Conservation (phyloP, 2,797 vertebrate species). For the Pangasius krempfi region DNA sequence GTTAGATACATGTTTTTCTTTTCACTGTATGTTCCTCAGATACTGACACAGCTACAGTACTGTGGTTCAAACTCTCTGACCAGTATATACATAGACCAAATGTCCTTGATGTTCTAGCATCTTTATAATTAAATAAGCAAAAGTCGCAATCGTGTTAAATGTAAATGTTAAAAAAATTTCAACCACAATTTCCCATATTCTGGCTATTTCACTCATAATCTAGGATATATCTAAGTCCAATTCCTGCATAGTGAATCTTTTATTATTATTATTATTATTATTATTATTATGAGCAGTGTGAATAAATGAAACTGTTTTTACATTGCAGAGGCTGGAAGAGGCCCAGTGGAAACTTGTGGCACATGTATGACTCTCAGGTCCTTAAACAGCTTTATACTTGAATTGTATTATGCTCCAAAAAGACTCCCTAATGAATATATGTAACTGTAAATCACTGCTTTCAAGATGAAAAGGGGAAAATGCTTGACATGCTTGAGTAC, state of each 20-base stretch:
- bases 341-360: too few species aligned
- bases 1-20: background rate
- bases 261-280: background rate
- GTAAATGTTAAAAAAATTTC: background rate
- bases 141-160: background rate
- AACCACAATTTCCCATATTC: slow-evolving; percentile 1
- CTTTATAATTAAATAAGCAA: background rate
- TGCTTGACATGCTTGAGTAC: too few species aligned
- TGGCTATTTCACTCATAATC: background rate
- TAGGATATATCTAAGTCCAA: background rate
- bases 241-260: background rate
- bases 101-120: background rate
- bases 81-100: background rate
- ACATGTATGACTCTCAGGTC: too few species aligned
- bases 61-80: background rate
- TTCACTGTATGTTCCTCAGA: background rate
- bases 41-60: background rate
- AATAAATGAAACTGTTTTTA: background rate
- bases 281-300: background rate
- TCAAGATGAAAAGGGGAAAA: too few species aligned
- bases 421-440: too few species aligned
- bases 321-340: background rate
- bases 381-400: too few species aligned
- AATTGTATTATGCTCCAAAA: too few species aligned
- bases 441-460: too few species aligned